Base-by-base conservation (phyloP, 2,888 invertebrate genomes). In the Tenthredo notha region DNA sequence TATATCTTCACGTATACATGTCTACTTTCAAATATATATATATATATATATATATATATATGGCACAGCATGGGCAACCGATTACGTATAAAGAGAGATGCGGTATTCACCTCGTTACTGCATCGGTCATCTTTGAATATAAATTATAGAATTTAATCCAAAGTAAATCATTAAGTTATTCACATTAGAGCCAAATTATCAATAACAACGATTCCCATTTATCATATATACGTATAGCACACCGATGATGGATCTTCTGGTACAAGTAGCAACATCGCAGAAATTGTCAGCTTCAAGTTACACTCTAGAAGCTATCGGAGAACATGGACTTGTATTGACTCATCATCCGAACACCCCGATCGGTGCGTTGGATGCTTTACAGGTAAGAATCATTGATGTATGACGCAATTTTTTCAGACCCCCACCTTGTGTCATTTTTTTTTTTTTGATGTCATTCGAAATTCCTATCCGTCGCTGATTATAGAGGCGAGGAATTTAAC, bases 201-300 rank as follows among this genome's bases (percentile, higher is more conserved):
- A 43, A 43, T 10, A 9, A 18, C 25, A 54, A 33, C 29, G 21
- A 29, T n/a, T 1, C n/a, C 10, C 15, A 9, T 37, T 78, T 78
- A 37, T 78, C 21, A 6, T 82, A 6, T 82, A 43, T 1, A 82
- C 89, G 86, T 88, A 94, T 94, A 97, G 97, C 91, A 96, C 96
- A 37, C 96, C 96, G 54, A 97, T 97, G 96, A 96, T 97, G 96
- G 97, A 97, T 91, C 94, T 97, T 75, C 94, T 97, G 88, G 96
- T 97, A 84, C 96, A 96, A 91, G 95, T 96, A 88, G 95, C 96
- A 70, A 96, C 96, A 75, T 94, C 95, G 75, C 95, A 96, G 92
- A 96, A 96, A 91, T 94, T 97, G 87, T 95, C 95, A 88, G 96
- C 96, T 54, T 95, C 96, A 86, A 95, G 95, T 87, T 95, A 96